Evolutionary conservation across 2,888 invertebrate species (phyloP).

Genomic region (Notocelia uddmanniana): DNA sequence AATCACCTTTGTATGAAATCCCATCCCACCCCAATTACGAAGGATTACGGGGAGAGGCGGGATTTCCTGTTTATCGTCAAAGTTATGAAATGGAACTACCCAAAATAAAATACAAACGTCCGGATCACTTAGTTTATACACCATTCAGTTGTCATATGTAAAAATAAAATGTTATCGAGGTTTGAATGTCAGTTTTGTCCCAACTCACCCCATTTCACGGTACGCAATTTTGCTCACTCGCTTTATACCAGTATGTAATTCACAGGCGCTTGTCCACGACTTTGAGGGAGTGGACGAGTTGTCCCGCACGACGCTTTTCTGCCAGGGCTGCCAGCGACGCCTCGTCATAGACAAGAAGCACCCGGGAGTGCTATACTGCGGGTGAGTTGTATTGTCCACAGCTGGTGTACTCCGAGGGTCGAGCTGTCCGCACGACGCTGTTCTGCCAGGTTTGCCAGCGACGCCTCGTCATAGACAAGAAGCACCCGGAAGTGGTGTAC

Average conservation of each 20-base stretch:
- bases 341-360: constrained; percentile 72
- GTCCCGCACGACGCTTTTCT: constrained; percentile 70
- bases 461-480: constrained; percentile 72
- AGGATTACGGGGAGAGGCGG: too few species aligned
- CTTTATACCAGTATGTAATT: constrained; percentile 13
- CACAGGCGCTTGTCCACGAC: constrained; percentile 68
- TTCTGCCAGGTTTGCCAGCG: constrained; percentile 71
- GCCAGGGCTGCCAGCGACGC: constrained; percentile 68
- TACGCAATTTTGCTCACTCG: too few species aligned
- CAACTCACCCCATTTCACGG: too few species aligned
- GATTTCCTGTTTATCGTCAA: too few species aligned
- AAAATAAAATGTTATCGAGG: too few species aligned
- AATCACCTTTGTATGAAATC: too few species aligned
- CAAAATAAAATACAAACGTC: too few species aligned
- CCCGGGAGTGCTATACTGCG: constrained; percentile 71
- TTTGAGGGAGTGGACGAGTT: constrained; percentile 68
- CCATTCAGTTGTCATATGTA: too few species aligned
- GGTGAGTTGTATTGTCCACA: constrained; percentile 69
- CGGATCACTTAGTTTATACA: too few species aligned
- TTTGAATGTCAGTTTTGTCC: too few species aligned
- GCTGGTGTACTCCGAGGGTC: constrained; percentile 66
- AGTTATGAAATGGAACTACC: too few species aligned
- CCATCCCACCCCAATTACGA: too few species aligned
- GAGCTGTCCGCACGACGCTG: constrained; percentile 68
- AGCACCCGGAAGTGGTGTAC: constrained; percentile 68